Conservation (phyloP, 1,140 invertebrate genomes). For the Microplitis mediator region DNA sequence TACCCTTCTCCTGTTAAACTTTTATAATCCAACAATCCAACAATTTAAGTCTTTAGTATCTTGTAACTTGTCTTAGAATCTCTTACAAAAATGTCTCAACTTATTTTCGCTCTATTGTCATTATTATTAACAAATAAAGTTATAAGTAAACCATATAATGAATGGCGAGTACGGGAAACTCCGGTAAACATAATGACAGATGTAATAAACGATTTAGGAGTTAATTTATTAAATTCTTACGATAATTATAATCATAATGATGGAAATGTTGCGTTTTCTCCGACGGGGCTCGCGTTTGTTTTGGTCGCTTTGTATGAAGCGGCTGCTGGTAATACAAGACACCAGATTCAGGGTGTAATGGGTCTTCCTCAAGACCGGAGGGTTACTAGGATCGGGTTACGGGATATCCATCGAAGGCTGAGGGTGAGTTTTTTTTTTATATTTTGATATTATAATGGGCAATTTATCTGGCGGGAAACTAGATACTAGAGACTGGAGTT, state of each 20-base stretch:
- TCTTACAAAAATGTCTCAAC: no score
- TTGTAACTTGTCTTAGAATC: no score
- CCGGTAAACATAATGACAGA: slow-evolving; percentile 78
- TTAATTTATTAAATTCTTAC: slow-evolving; percentile 67
- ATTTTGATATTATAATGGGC: no score
- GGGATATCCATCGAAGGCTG: slow-evolving; percentile 77
- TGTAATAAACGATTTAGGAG: slow-evolving; percentile 75
- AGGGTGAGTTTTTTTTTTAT: slow-evolving; percentile 64
- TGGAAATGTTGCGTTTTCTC: slow-evolving; percentile 86
- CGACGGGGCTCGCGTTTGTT: slow-evolving; percentile 78
- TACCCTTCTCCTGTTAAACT: not conserved
- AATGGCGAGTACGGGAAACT: slow-evolving; percentile 23
- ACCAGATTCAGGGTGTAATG: slow-evolving; percentile 72
- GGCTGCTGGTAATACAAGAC: slow-evolving; percentile 69
- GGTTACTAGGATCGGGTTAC: slow-evolving; percentile 74
- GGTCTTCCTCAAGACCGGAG: slow-evolving; percentile 72
- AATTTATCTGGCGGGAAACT: no score
- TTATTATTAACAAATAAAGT: no score
- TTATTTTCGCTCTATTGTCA: no score
- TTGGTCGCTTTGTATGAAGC: slow-evolving; percentile 79
- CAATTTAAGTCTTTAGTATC: no score
- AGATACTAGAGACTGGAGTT: no score
- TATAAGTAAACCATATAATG: no score
- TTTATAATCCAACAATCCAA: no score
- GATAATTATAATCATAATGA: slow-evolving; percentile 59